These are phyloP conservation scores for Periophthalmus modestus DNA, from an alignment of 2,113 vertebrate genomes.

Conservation along the genomic window DNA sequence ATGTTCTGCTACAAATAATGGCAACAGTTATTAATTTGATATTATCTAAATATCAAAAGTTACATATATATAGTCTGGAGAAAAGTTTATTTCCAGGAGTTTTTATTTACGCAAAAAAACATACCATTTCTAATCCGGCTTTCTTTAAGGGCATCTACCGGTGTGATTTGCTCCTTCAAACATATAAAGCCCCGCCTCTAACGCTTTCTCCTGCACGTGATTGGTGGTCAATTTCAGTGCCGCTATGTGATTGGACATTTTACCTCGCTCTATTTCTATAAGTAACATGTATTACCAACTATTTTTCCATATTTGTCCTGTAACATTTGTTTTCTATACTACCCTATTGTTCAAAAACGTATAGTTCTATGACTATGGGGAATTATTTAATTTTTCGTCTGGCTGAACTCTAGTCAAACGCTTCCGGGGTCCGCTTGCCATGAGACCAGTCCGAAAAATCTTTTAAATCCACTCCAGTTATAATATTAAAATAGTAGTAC, in stretches of 20 bases:
- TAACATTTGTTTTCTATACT: neutral
- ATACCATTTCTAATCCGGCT: neutral
- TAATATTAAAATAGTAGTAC: neutral
- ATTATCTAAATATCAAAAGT: neutral
- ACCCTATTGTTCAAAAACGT: too few species aligned
- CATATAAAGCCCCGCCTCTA: neutral
- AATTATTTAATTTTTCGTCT: neutral
- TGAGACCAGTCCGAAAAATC: neutral
- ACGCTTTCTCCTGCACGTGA: neutral
- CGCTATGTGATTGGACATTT: slow-evolving; percentile 30
- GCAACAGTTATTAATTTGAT: neutral
- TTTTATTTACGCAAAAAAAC: neutral
- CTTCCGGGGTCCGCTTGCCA: slow-evolving; percentile 6
- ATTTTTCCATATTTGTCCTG: neutral
- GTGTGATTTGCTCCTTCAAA: slow-evolving; percentile 46
- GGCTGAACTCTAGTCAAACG: neutral
- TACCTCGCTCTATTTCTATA: neutral
- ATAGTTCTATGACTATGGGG: too few species aligned
- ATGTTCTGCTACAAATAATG: too few species aligned
- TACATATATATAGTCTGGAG: neutral
- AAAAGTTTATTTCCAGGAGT: neutral
- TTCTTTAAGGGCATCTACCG: slow-evolving; percentile 9
- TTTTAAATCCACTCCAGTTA: neutral
- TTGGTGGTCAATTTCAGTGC: slow-evolving; percentile 13
- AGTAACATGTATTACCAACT: neutral